Evolutionary conservation across 1,140 invertebrate species (phyloP), one percentile per base, ranked within the genome.

Genomic region (Drosophila saltans): DNA sequence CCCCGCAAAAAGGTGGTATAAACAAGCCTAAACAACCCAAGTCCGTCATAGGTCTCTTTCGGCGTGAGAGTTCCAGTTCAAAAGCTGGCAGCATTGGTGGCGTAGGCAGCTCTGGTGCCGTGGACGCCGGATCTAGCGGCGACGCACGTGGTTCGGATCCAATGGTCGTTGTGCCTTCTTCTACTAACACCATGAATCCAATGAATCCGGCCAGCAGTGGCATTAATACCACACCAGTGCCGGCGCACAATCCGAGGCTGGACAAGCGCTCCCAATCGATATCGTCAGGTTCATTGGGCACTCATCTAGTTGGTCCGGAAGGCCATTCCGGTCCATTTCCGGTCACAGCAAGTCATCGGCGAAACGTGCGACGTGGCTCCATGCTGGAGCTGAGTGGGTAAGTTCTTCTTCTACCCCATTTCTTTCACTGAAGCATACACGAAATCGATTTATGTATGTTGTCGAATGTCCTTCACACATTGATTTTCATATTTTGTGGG

Each of bases 41-140:
- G 92, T 95, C 95, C 93, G 95, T 95, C 92, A 95, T 95, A 94
- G 95, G 95, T 93, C 93, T 95, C 45, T 95, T 95, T 92, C 93
- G 95, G 81, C 94, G 95, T 81, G 95, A 95, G 89, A 95, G 94
- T 91, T 93, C 94, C 67, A 93, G 94, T 75, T 95, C 95, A 0
- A 94, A 93, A 91, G 93, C 77, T 93, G 91, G 89, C 74, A 91
- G 83, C 66, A 60, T 79, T 40, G 80, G 80, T 40, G 80, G 80
- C 52, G 64, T 92, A 85, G 94, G 66, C 26, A 80, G 80, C 48
- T 66, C 66, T 30, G 85, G 81, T 41, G 58, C 72, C 11, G 68
- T 75, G 45, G 90, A 85, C 43, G 75, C 86, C 72, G 75, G 93
- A 8, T 24, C 45, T 56, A 64, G 67, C 57, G 62, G 72, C 36